Conservation (phyloP, 2,888 invertebrate genomes). For the Cephus pulcher region DNA sequence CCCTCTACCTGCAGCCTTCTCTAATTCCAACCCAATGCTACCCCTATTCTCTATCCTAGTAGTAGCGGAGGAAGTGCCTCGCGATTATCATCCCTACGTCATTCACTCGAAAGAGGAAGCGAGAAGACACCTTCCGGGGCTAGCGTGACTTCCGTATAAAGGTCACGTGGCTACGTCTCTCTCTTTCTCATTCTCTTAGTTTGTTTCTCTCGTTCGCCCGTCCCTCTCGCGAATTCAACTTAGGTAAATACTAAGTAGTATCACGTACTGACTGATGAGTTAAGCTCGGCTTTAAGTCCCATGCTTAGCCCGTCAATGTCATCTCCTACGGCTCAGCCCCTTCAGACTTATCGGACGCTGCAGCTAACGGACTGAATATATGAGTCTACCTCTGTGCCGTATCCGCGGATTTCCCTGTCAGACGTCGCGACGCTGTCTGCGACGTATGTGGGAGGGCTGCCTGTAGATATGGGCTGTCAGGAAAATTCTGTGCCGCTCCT, state of each 20-base stretch:
- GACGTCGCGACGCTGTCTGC: conserved; percentile 37
- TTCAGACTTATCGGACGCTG: conserved; percentile 66
- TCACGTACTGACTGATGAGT: conserved; percentile 65
- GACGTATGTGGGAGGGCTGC: background rate
- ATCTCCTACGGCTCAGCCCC: conserved; percentile 62
- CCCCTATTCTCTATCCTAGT: background rate
- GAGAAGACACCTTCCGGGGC: background rate
- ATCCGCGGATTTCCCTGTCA: conserved; percentile 55
- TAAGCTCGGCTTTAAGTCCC: conserved; percentile 64
- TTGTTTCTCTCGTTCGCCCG: background rate
- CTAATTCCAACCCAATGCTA: background rate
- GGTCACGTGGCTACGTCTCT: background rate
- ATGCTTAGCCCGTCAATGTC: conserved; percentile 62
- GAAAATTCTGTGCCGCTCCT: background rate
- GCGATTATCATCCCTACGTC: background rate
- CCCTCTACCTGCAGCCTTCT: background rate
- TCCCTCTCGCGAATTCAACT: conserved; percentile 47
- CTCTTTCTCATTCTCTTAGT: conserved; percentile 21
- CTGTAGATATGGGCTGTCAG: background rate
- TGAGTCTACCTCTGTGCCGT: conserved; percentile 19
- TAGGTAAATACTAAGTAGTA: conserved; percentile 55
- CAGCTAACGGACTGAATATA: conserved; percentile 55
- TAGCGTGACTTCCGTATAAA: background rate
- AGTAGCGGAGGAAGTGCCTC: background rate
- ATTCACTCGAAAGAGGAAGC: background rate